A percentile compares a stretch with the other conserved stretches of the same genome.
Conservation (phyloP, 2,888 invertebrate species). For the Stratiomys singularior region DNA sequence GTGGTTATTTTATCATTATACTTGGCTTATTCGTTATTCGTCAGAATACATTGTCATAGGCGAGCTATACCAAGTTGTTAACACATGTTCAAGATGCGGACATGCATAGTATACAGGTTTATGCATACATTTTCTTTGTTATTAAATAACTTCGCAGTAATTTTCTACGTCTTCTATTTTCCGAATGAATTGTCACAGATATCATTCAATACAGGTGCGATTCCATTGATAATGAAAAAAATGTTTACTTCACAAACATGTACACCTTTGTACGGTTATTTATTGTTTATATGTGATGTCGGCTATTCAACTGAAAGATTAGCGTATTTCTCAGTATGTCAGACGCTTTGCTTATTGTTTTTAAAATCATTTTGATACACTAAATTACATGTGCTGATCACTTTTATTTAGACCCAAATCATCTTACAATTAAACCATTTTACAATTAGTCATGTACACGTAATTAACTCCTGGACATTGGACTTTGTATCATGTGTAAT, state of each 20-base stretch:
- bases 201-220: neutral
- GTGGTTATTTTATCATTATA: too few species aligned
- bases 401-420: neutral
- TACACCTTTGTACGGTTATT: neutral
- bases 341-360: neutral
- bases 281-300: neutral
- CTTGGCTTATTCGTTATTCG: too few species aligned
- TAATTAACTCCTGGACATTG: constrained; percentile 1
- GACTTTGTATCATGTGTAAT: neutral
- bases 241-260: neutral
- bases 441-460: neutral
- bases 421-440: too few species aligned
- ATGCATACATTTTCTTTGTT: neutral
- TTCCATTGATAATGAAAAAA: neutral
- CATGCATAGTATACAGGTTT: too few species aligned
- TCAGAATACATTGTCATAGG: too few species aligned
- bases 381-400: neutral
- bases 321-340: neutral
- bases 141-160: neutral
- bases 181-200: neutral
- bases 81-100: too few species aligned
- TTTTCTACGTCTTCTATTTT: neutral
- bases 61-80: too few species aligned
- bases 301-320: neutral
- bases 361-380: neutral